Evolutionary conservation across 2,113 vertebrate genomes (phyloP).

Genomic region (Salminus brasiliensis): DNA sequence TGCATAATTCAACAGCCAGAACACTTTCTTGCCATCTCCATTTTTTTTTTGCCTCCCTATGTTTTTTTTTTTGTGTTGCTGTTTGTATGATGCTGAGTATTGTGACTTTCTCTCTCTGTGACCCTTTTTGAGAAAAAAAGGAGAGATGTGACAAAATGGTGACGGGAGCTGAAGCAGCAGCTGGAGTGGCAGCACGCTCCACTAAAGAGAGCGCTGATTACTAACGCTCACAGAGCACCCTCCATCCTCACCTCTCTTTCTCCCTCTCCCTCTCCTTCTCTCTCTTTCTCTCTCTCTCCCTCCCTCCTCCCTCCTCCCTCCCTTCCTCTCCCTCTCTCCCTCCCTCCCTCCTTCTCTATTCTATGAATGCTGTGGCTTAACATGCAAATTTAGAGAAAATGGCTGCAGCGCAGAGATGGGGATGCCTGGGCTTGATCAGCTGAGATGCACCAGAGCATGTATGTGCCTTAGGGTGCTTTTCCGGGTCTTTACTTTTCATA

Average conservation of each 20-base stretch:
- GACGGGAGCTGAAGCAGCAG: constrained; percentile 69
- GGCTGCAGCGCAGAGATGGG: constrained; percentile 31
- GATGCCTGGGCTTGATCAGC: constrained; percentile 36
- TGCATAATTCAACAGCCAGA: constrained; percentile 77
- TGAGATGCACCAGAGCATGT: constrained; percentile 32
- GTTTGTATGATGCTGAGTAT: constrained; percentile 57
- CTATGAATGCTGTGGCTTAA: constrained; percentile 16
- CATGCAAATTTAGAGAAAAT: constrained; percentile 49
- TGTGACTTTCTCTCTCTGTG: constrained; percentile 61
- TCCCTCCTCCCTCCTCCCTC: constrained; percentile 23
- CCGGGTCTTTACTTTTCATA: too few relatives aligned
- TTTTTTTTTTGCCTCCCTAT: constrained; percentile 65
- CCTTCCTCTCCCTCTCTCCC: constrained; percentile 15
- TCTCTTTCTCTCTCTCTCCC: not conserved
- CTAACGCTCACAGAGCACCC: constrained; percentile 45
- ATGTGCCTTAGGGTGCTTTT: not conserved
- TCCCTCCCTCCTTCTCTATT: constrained; percentile 7
- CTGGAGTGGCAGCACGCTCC: constrained; percentile 67
- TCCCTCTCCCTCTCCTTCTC: constrained; percentile 29
- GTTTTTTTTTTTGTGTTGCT: constrained; percentile 57
- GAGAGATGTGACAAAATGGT: constrained; percentile 71
- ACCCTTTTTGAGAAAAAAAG: constrained; percentile 48
- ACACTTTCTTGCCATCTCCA: constrained; percentile 67
- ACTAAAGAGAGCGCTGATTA: constrained; percentile 55
- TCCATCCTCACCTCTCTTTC: constrained; percentile 34